Conservation (phyloP, 1,140 invertebrate genomes). For the Cotesia glomerata region DNA sequence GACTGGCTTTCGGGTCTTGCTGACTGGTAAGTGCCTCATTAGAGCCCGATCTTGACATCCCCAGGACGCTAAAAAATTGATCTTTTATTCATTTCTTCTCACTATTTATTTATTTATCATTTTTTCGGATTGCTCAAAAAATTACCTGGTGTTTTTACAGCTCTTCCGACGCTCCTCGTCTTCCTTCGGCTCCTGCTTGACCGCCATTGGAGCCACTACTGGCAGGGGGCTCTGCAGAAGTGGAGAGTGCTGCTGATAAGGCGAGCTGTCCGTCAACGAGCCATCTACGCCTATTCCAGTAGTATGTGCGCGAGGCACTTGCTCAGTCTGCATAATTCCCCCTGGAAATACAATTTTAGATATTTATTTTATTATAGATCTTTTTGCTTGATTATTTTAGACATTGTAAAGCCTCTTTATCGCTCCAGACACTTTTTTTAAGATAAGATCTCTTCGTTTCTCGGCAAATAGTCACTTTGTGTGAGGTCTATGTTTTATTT, state of each 20-base stretch:
- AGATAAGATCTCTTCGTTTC: too few relatives aligned
- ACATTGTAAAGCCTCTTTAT: too few relatives aligned
- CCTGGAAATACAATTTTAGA: slow-evolving; percentile 42
- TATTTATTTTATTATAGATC: background rate
- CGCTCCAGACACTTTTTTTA: too few relatives aligned
- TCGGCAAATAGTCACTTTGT: too few relatives aligned
- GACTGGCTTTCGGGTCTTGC: slow-evolving; percentile 39
- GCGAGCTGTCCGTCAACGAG: slow-evolving; percentile 46
- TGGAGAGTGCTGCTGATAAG: slow-evolving; percentile 47
- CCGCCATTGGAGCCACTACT: slow-evolving; percentile 55
- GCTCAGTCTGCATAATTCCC: slow-evolving; percentile 65
- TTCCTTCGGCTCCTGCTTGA: slow-evolving; percentile 61
- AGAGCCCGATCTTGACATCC: slow-evolving; percentile 30
- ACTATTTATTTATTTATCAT: background rate
- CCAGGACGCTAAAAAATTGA: slow-evolving; percentile 13
- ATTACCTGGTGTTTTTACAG: slow-evolving; percentile 38
- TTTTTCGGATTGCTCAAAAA: background rate
- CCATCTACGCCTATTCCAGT: slow-evolving; percentile 55
- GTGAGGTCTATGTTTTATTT: too few relatives aligned
- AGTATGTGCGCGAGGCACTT: slow-evolving; percentile 58
- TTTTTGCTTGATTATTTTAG: too few relatives aligned
- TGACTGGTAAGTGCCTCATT: slow-evolving; percentile 42
- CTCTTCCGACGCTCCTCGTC: slow-evolving; percentile 46
- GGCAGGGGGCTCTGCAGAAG: slow-evolving; percentile 48
- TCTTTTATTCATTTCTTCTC: background rate